Evolutionary conservation across 2,888 invertebrate genomes (phyloP).

Genomic region (Eueremaeus valkanovi): DNA sequence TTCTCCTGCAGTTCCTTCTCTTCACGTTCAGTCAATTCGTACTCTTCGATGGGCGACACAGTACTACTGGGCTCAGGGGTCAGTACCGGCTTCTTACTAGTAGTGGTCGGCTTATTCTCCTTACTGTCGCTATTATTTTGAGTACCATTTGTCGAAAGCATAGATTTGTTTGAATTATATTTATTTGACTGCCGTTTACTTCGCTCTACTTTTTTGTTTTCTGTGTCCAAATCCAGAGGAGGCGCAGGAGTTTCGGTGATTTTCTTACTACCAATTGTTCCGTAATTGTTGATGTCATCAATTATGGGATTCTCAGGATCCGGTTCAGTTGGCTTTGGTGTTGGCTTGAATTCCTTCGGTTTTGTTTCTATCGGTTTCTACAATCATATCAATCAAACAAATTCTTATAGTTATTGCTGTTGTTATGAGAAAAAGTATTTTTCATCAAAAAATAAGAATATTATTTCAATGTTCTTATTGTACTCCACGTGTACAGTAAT

Average conservation of each 20-base stretch:
- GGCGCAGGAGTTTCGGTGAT: slow-evolving; percentile 10
- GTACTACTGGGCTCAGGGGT: background rate
- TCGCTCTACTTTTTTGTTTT: background rate
- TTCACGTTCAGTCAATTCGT: slow-evolving; percentile 43
- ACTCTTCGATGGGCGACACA: slow-evolving; percentile 29
- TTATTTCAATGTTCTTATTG: too few relatives aligned
- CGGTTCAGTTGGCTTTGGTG: background rate
- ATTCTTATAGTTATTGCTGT: too few relatives aligned
- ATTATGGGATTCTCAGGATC: slow-evolving; percentile 4
- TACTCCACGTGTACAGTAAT: too few relatives aligned
- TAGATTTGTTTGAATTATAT: background rate
- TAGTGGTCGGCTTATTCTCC: background rate
- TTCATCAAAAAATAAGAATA: too few relatives aligned
- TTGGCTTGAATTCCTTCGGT: background rate
- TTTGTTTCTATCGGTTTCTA: slow-evolving; percentile 2
- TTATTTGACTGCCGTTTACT: slow-evolving; percentile 1
- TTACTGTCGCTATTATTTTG: background rate
- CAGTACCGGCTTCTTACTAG: background rate
- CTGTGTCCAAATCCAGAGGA: background rate
- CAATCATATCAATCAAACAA: background rate
- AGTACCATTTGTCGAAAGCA: background rate
- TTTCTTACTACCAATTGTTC: slow-evolving; percentile 26
- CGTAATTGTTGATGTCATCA: slow-evolving; percentile 40
- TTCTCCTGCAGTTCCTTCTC: slow-evolving; percentile 44
- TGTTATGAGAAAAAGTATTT: too few relatives aligned